These are phyloP conservation scores for Peromyscus eremicus DNA, from an alignment of 2,797 vertebrate species.

Conservation along the genomic window DNA sequence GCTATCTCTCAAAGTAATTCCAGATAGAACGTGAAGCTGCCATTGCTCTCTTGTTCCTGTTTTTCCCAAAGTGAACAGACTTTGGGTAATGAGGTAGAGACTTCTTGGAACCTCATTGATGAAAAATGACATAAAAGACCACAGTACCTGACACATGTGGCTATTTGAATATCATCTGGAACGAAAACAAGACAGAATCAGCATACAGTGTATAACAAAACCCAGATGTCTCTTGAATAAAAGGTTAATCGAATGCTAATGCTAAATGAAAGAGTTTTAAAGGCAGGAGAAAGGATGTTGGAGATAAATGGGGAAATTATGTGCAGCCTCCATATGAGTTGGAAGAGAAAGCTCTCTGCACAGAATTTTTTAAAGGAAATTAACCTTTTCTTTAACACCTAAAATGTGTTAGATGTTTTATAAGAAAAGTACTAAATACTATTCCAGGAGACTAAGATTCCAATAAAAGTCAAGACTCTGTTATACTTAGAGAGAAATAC, in stretches of 20 bases:
- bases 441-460: constrained; percentile 40
- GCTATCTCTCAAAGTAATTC: background rate
- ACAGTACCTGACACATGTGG: constrained; percentile 45
- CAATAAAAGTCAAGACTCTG: constrained; percentile 45
- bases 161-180: constrained; percentile 72
- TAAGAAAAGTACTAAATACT: constrained; percentile 66
- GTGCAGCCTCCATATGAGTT: constrained; percentile 52
- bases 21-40: background rate
- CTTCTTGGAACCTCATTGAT: background rate
- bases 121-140: constrained; percentile 53
- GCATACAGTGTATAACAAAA: constrained; percentile 76
- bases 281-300: constrained; percentile 74
- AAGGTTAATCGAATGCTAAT: constrained; percentile 83
- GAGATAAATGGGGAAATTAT: constrained; percentile 73
- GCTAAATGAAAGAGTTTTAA: constrained; percentile 74
- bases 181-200: constrained; percentile 74
- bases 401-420: constrained; percentile 65
- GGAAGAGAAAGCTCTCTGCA: constrained; percentile 38
- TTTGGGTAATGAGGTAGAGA: background rate
- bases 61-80: constrained; percentile 43
- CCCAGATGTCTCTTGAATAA: constrained; percentile 78
- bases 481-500: background rate
- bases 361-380: constrained; percentile 63
- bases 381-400: constrained; percentile 77
- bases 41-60: background rate